Evolutionary conservation across 1,140 invertebrate species (phyloP).

Genomic region (Lordiphosa mommai): DNA sequence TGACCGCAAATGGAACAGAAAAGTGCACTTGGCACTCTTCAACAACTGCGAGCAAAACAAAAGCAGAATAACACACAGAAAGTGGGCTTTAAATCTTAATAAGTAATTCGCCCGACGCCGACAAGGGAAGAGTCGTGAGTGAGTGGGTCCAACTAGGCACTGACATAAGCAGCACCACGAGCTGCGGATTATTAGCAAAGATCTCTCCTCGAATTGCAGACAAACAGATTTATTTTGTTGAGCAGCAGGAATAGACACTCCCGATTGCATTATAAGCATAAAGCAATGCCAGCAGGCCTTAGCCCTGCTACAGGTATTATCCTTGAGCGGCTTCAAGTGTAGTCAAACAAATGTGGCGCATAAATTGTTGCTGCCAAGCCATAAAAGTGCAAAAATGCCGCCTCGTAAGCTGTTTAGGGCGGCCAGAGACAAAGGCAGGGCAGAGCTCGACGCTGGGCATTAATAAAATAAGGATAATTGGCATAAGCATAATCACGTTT

Average conservation of each 20-base stretch:
- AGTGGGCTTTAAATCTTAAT: slow-evolving; percentile 41
- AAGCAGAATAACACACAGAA: slow-evolving; percentile 45
- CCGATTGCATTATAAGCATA: slow-evolving; percentile 51
- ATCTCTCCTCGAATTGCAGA: slow-evolving; percentile 28
- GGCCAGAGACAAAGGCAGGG: slow-evolving; percentile 35
- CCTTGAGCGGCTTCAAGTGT: slow-evolving; percentile 52
- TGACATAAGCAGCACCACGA: slow-evolving; percentile 53
- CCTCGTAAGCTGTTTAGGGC: slow-evolving; percentile 51
- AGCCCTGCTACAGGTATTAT: slow-evolving; percentile 48
- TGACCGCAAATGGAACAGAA: slow-evolving; percentile 41
- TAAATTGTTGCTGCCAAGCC: slow-evolving; percentile 60
- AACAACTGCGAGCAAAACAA: slow-evolving; percentile 49
- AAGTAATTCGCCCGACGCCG: slow-evolving; percentile 15
- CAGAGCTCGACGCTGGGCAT: slow-evolving; percentile 42
- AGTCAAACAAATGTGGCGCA: slow-evolving; percentile 57
- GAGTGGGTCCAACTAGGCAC: slow-evolving; percentile 4
- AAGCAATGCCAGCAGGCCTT: slow-evolving; percentile 19
- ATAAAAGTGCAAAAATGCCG: slow-evolving; percentile 72
- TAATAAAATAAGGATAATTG: slow-evolving; percentile 78
- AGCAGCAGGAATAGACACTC: slow-evolving; percentile 39
- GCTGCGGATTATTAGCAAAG: slow-evolving; percentile 33
- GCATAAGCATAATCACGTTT: slow-evolving; percentile 78
- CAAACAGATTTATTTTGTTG: slow-evolving; percentile 39
- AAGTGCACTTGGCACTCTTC: slow-evolving; percentile 63
- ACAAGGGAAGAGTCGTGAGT: slow-evolving; percentile 2